Conservation (phyloP, 2,888 invertebrate genomes). For the Luffia ferchaultella region DNA sequence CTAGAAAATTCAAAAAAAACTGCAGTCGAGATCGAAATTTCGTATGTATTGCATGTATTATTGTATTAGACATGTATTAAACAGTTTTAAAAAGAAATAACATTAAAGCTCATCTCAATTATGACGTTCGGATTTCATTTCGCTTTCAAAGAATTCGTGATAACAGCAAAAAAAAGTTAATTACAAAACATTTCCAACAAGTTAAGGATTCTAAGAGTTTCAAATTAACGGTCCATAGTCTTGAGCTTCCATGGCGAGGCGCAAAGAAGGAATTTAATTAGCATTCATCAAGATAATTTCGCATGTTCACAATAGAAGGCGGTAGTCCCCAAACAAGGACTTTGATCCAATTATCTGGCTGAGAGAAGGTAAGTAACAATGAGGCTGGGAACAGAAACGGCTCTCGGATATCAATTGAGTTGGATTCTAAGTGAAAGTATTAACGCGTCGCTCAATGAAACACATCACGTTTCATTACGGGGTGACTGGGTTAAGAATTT, state of each 20-base stretch:
- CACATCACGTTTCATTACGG: no score
- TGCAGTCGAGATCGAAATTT: no score
- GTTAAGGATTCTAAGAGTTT: not conserved
- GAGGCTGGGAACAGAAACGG: conserved; percentile 12
- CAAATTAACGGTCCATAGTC: not conserved
- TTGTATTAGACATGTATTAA: no score
- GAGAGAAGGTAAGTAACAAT: conserved; percentile 39
- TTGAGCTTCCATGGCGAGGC: not conserved
- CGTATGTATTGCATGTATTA: no score
- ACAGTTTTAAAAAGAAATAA: no score
- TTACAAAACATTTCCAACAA: not conserved
- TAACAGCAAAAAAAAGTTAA: not conserved
- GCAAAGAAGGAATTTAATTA: conserved; percentile 36
- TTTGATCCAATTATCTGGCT: conserved; percentile 44
- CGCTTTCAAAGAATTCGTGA: no score
- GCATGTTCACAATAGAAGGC: conserved; percentile 40
- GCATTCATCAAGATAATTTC: conserved; percentile 48
- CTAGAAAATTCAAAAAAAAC: no score
- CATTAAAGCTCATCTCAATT: no score
- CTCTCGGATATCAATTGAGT: not conserved
- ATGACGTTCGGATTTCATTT: no score
- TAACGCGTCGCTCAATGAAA: no score
- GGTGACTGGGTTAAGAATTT: no score
- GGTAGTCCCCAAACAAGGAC: conserved; percentile 38
- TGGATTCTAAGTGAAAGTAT: not conserved